Percentiles rank a stretch among this genome's conserved stretches.
Conservation (phyloP, 2,113 vertebrate species). For the Mus musculus region GRCm39 chr2:69807001-69807500, state of each 20-base stretch:
- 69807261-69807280: not conserved
- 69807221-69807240: not conserved
- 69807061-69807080: not conserved
- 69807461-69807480: not conserved
- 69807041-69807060: not conserved
- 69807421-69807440: not conserved
- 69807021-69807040: not conserved
- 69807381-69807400: not conserved
- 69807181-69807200: not conserved
- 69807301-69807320: not conserved
- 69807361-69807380: not conserved
- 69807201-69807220: not conserved
- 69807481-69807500: not conserved
- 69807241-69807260: not conserved
- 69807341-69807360: not conserved
- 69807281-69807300: not conserved
- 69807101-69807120: not conserved
- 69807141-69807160: not conserved
- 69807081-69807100: not conserved
- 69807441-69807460: not conserved
- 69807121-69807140: not conserved
- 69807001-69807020: not conserved
- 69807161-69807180: not conserved
- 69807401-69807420: not conserved
- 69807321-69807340: not conserved